Evolutionary conservation across 2,113 vertebrate species (phyloP).

Genomic region (Vulpes ferrilata): DNA sequence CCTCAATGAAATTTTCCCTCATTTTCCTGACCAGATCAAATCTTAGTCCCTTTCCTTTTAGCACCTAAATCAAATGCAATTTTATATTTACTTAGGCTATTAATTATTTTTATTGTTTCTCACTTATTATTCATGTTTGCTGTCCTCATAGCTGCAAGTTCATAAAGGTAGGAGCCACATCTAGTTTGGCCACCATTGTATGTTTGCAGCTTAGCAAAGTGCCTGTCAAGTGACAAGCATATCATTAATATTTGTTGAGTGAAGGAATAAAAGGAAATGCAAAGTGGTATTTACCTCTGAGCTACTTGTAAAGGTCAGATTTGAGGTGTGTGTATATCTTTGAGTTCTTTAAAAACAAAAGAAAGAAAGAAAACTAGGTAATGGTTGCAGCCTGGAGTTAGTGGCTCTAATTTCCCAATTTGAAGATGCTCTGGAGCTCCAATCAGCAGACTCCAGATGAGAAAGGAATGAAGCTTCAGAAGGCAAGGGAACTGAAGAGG

Average conservation of each 20-base stretch:
- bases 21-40: not conserved
- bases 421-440: not conserved
- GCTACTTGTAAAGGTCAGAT: conserved; percentile 31
- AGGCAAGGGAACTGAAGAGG: not conserved
- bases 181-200: not conserved
- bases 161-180: not conserved
- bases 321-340: not conserved
- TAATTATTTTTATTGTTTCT: not conserved
- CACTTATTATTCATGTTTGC: not conserved
- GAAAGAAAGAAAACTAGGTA: not conserved
- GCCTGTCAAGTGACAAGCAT: not conserved
- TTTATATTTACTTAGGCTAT: not conserved
- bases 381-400: not conserved
- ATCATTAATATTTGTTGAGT: not conserved
- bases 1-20: not conserved
- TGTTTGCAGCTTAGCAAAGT: not conserved
- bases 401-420: not conserved
- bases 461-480: not conserved
- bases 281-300: conserved; percentile 3
- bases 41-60: not conserved
- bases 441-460: not conserved
- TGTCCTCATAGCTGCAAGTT: not conserved
- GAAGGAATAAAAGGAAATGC: not conserved
- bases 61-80: not conserved
- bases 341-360: not conserved